These are phyloP conservation scores for Cepphus grylle DNA, from an alignment of 2,113 vertebrate species.

Conservation along the genomic window DNA sequence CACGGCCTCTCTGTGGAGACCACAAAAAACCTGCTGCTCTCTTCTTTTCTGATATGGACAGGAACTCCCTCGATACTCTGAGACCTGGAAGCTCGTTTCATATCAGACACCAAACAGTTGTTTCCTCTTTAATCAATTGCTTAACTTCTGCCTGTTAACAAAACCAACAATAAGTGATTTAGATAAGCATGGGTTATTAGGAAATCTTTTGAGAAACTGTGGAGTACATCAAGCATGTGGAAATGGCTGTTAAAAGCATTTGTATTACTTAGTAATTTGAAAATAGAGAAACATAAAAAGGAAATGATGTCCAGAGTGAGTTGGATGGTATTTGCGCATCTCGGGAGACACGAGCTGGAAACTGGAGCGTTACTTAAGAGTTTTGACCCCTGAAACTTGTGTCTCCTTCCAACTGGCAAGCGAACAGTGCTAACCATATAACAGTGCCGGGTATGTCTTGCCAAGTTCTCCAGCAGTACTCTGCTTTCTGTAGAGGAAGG, in stretches of 20 bases:
- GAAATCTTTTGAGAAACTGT: neutral
- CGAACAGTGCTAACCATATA: neutral
- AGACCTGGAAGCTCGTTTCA: neutral
- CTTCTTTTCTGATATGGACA: neutral
- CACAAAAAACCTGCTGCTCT: neutral
- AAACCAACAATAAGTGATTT: neutral
- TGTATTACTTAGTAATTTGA: conserved; percentile 7
- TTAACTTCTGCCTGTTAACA: neutral
- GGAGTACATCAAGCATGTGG: neutral
- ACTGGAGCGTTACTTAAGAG: conserved; percentile 6
- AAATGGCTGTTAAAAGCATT: conserved; percentile 14
- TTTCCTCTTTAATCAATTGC: conserved; percentile 4
- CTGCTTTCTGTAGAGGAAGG: neutral
- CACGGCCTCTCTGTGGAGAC: neutral
- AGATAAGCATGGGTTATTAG: neutral
- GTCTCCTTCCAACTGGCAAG: conserved; percentile 39
- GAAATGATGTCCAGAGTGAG: conserved; percentile 37
- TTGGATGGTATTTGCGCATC: conserved; percentile 26
- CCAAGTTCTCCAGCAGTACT: neutral
- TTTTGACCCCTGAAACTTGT: conserved; percentile 36
- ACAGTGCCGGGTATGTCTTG: neutral
- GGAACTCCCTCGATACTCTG: neutral
- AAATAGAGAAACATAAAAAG: conserved; percentile 10
- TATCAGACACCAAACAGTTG: neutral
- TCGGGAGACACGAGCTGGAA: neutral